Conservation (phyloP, 2,113 vertebrate genomes). For the Callorhinus ursinus region DNA sequence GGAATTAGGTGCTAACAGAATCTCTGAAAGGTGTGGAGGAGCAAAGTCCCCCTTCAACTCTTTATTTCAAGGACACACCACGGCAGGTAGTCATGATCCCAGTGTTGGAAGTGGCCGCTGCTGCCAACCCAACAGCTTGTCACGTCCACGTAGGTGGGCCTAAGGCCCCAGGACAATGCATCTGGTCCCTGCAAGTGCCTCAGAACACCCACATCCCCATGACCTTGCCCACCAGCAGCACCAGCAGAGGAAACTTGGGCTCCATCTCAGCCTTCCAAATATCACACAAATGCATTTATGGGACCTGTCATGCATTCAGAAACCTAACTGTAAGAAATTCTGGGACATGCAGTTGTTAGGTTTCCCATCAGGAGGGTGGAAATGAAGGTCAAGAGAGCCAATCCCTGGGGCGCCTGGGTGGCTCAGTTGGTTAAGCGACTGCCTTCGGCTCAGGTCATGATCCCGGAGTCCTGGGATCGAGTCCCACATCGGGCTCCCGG, state of each 20-base stretch:
- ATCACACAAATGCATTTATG: neutral
- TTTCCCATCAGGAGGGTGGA: neutral
- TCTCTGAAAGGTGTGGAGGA: neutral
- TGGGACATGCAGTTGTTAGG: neutral
- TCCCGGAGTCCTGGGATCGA: too few relatives aligned
- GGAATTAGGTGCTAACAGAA: neutral
- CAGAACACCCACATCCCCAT: neutral
- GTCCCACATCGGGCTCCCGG: too few relatives aligned
- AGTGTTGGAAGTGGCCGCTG: neutral
- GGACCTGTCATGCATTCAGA: neutral
- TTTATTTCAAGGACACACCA: neutral
- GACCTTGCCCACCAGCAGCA: neutral
- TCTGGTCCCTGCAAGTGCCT: neutral
- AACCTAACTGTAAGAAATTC: neutral
- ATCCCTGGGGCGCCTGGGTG: too few relatives aligned
- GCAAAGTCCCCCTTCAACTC: neutral
- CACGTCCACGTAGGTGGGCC: rapidly evolving
- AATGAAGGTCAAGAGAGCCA: neutral
- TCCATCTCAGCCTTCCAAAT: neutral
- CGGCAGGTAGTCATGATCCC: rapidly evolving
- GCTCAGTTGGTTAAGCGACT: too few relatives aligned
- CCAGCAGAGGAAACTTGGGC: neutral
- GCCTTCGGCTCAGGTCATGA: too few relatives aligned
- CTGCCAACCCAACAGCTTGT: neutral
- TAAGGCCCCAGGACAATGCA: rapidly evolving